Conservation (phyloP, 1,140 invertebrate species). For the Drosophila sproati region DNA sequence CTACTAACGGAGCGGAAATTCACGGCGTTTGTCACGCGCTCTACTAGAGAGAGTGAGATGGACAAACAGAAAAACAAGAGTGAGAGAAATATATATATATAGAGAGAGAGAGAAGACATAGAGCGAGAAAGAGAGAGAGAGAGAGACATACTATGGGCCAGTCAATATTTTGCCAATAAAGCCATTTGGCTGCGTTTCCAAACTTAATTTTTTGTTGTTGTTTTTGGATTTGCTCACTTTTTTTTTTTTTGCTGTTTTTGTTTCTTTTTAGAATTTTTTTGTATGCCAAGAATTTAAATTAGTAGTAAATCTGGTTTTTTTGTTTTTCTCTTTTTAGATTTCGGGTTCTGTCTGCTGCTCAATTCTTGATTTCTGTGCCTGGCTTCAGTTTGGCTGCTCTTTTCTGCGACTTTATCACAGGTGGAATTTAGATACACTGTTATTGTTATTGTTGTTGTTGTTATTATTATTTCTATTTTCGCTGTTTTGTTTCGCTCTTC, state of each 20-base stretch:
- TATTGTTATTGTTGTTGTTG: constrained; percentile 30
- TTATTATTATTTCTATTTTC: neutral
- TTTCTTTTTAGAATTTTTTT: constrained; percentile 67
- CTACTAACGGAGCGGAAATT: constrained; percentile 32
- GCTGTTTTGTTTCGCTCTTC: neutral
- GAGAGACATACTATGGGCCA: neutral
- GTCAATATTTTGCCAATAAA: constrained; percentile 74
- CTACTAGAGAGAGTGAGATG: neutral
- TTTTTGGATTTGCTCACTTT: constrained; percentile 12
- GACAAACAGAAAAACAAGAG: neutral
- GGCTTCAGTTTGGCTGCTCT: constrained; percentile 37
- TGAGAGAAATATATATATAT: neutral
- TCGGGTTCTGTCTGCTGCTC: constrained; percentile 61
- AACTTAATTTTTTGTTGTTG: constrained; percentile 64
- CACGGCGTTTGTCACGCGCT: constrained; percentile 38
- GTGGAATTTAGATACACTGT: constrained; percentile 52
- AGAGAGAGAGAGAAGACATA: neutral
- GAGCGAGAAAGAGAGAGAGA: neutral
- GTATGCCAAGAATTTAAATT: constrained; percentile 82
- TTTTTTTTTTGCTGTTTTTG: constrained; percentile 7
- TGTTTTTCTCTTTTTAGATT: constrained; percentile 37
- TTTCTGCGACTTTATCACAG: constrained; percentile 69
- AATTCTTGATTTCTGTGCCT: constrained; percentile 62
- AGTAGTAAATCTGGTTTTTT: constrained; percentile 81
- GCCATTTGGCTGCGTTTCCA: constrained; percentile 68